These are phyloP conservation scores for Alligator sinensis DNA, from an alignment of 2,113 vertebrate species.

Conservation along the genomic window DNA sequence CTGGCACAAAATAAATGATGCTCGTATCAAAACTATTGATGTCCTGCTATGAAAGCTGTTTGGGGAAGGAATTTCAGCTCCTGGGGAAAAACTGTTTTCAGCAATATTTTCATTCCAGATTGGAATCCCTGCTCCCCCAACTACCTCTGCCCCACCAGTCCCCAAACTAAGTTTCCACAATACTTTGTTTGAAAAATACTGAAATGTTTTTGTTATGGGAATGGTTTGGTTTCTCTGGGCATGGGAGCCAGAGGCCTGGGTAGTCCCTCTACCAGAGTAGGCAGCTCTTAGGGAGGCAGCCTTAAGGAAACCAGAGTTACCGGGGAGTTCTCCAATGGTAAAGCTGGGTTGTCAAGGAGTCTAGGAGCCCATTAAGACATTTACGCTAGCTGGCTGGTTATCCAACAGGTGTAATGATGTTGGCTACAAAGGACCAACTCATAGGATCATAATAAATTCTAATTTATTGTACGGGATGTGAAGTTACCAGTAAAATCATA, in stretches of 20 bases:
- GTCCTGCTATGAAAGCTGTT: background rate
- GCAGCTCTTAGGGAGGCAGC: background rate
- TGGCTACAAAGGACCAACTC: too few species aligned
- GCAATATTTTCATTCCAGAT: background rate
- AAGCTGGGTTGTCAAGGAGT: background rate
- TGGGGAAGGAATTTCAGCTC: background rate
- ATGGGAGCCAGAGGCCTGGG: rapidly evolving
- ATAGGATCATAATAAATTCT: too few species aligned
- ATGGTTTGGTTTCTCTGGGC: background rate
- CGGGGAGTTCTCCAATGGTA: background rate
- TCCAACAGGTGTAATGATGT: background rate
- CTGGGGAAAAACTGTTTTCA: background rate
- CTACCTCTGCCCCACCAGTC: background rate
- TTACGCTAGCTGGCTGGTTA: background rate
- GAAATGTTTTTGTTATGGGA: background rate
- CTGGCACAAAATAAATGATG: background rate
- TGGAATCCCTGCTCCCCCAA: background rate
- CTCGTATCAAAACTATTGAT: background rate
- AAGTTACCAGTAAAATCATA: too few species aligned
- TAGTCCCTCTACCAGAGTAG: background rate
- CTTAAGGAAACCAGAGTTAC: background rate
- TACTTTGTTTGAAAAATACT: background rate
- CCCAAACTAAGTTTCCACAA: background rate
- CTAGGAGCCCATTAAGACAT: background rate
- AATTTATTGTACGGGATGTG: too few species aligned